phyloP scores from a whole-genome alignment of 2,113 vertebrate species.

The Tenebrosternarchus preto region DNA sequence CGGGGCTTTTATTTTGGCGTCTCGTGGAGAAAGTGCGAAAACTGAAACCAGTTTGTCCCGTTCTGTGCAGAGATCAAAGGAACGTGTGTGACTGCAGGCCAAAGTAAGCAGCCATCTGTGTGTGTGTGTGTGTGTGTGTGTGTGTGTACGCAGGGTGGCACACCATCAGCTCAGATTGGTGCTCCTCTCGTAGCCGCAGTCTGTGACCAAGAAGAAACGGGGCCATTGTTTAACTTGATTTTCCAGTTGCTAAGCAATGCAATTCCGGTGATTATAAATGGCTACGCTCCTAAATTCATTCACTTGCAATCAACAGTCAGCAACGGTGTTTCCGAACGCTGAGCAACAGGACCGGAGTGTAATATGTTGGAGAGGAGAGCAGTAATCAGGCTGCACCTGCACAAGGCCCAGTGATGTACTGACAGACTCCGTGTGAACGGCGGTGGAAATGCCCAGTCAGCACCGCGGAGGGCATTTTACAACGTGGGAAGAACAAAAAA shows the following conservation, averaged over 20 bases:
- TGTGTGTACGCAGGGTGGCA: slow-evolving; percentile 56
- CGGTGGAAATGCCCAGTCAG: too few species aligned
- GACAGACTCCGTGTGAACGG: too few species aligned
- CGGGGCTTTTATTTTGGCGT: not conserved
- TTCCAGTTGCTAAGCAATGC: slow-evolving; percentile 79
- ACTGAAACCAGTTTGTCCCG: slow-evolving; percentile 41
- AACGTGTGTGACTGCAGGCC: slow-evolving; percentile 65
- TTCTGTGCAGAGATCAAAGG: slow-evolving; percentile 65
- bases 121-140: slow-evolving; percentile 37
- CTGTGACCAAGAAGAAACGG: slow-evolving; percentile 73
- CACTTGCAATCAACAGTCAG: slow-evolving; percentile 77
- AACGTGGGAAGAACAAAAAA: too few species aligned
- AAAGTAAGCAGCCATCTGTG: slow-evolving; percentile 65
- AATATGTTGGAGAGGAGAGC: slow-evolving; percentile 51
- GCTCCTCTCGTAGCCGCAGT: slow-evolving; percentile 64
- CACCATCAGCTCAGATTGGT: slow-evolving; percentile 67
- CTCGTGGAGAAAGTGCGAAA: slow-evolving; percentile 16
- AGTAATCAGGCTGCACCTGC: not conserved
- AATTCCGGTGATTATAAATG: slow-evolving; percentile 79
- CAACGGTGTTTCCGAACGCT: slow-evolving; percentile 71
- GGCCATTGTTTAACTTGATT: slow-evolving; percentile 78
- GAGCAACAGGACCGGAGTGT: slow-evolving; percentile 28
- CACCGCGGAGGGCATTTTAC: too few species aligned
- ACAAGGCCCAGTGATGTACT: too few species aligned
- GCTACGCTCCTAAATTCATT: slow-evolving; percentile 75